Conservation (phyloP, 2,888 invertebrate species). For the Molanna angustata region DNA sequence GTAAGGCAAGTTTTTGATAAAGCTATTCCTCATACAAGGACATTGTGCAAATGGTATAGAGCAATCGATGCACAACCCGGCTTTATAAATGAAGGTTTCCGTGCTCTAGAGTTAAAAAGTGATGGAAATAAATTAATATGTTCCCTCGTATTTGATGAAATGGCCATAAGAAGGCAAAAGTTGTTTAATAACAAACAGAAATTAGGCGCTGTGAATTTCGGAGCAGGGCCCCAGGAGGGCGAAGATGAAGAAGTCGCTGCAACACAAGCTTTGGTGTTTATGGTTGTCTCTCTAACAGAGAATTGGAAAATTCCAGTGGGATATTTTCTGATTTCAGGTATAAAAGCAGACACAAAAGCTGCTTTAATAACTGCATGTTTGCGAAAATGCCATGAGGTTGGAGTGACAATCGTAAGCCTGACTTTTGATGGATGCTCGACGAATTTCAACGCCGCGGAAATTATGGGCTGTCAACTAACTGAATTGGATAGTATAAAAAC, state of each 20-base stretch:
- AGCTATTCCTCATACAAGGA: constrained; percentile 33
- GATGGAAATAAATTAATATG: constrained; percentile 20
- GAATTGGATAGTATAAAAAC: background rate
- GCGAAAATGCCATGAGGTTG: background rate
- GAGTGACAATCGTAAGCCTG: background rate
- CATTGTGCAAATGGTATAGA: constrained; percentile 33
- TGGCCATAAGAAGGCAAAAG: constrained; percentile 32
- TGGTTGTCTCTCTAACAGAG: background rate
- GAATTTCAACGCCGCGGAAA: background rate
- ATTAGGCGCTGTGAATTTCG: constrained; percentile 33
- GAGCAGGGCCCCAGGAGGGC: constrained; percentile 32
- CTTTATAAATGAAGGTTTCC: constrained; percentile 30
- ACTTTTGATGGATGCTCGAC: background rate
- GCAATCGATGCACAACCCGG: constrained; percentile 34
- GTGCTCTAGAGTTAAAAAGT: constrained; percentile 18
- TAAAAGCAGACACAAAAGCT: background rate
- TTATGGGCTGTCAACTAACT: background rate
- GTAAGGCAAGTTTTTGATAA: constrained; percentile 31
- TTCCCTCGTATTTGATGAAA: constrained; percentile 33
- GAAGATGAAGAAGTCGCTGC: constrained; percentile 30
- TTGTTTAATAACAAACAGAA: constrained; percentile 30
- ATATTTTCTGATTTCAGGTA: constrained; percentile 2
- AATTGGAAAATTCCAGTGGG: constrained; percentile 1
- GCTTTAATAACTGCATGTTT: background rate
- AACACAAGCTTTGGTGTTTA: constrained; percentile 25